Conservation (phyloP, 2,888 invertebrate species). For the Herminia tarsipennalis region DNA sequence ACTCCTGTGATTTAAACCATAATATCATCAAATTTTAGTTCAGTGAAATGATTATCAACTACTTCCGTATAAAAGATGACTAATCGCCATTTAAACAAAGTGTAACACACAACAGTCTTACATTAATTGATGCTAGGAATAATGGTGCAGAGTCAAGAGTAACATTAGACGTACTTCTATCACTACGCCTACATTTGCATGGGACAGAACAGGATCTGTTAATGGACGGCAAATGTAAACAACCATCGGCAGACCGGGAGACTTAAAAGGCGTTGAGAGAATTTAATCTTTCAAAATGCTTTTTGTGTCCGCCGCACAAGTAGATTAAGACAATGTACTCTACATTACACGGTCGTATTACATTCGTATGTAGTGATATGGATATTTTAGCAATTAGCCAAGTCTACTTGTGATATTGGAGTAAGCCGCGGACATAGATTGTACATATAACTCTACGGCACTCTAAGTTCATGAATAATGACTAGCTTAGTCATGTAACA, state of each 20-base stretch:
- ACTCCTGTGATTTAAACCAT: too few relatives aligned
- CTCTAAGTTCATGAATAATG: too few relatives aligned
- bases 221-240: constrained; percentile 65
- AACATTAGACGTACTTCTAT: constrained; percentile 51
- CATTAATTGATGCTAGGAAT: constrained; percentile 24
- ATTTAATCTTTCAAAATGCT: constrained; percentile 51
- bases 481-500: too few relatives aligned
- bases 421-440: too few relatives aligned
- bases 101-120: neutral
- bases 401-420: too few relatives aligned
- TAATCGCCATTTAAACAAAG: neutral
- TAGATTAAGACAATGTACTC: constrained; percentile 50
- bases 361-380: too few relatives aligned
- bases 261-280: constrained; percentile 67
- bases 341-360: too few relatives aligned
- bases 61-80: too few relatives aligned
- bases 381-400: too few relatives aligned
- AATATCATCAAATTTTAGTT: too few relatives aligned
- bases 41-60: too few relatives aligned
- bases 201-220: constrained; percentile 66
- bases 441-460: too few relatives aligned
- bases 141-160: constrained; percentile 29
- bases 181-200: constrained; percentile 55
- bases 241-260: constrained; percentile 60
- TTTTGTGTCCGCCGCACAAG: constrained; percentile 53